Evolutionary conservation across 1,140 invertebrate genomes (phyloP), one percentile per base, ranked within the genome.

Genomic region (Ceratitis capitata): DNA sequence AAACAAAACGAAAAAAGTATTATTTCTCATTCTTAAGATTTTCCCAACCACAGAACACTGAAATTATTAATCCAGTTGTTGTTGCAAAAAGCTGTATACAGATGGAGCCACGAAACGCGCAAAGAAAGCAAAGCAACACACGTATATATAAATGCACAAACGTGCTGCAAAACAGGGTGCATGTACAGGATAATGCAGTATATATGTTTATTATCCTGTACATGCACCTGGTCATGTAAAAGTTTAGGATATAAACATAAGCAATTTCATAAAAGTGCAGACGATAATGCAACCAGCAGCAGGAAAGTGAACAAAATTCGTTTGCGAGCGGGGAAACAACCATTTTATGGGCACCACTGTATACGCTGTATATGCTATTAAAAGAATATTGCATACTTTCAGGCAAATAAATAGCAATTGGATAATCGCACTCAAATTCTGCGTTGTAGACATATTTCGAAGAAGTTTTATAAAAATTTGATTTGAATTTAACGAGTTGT

Each of bases 101-200:
- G 88, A 89, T 89, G 88, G 88, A 88, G 88, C 88, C 88, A 89
- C 86, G 29, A 78, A 35, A 12, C 14, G 83, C 26, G 12, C 85
- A 64, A 85, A 86, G 45, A 56, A 85, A 86, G 84, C 14, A 84
- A 84, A 82, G 78, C 39, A 64, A 49, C 16, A 29, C 9, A 61
- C 26, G n/a, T 16, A 5, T 1, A 78, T 1, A 10, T 14, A 47
- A 7, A 26, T 69, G 3, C 58, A 74, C 23, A 51, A 35, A 23
- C 35, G 6, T 42, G n/a, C 19, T 19, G 16, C 7, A 3, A 51
- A 47, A 49, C 5, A 26, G 42, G 49, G 58, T 74, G 19, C 47
- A 23, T 35, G 58, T 9, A 47, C 49, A 78, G 69, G 47, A 49
- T 78, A 78, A 58, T 23, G 23, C 39, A 47, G 12, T 45, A 23